Base-by-base conservation (phyloP, 2,113 vertebrate species). In the Cololabis saira region DNA sequence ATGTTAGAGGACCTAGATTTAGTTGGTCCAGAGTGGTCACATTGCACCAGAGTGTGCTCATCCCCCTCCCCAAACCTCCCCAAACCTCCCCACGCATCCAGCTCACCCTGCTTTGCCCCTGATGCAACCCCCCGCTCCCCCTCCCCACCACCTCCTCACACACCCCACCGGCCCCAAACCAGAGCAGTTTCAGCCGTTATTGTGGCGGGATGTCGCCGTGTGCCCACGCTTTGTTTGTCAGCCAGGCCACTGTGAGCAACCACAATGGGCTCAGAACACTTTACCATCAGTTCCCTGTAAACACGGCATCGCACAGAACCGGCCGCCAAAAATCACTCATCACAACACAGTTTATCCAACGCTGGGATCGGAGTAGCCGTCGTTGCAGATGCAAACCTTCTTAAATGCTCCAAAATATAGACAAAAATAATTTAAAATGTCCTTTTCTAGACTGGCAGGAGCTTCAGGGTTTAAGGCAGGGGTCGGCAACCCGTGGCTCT, bases 211-310 rank as follows among this genome's bases (percentile, higher is more conserved):
- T 92, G 95, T 95, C 93, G 92, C 93, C 91, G 85, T 94, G 94
- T 95, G 92, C 92, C 90, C 88, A 83, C 87, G 91, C 93, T 95
- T 99, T 98, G 98, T 98, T 94, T 93, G 59, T 61, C 68, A 84
- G 81, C 94, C 88, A 96, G 95, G 93, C 91, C 84, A 89, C 91
- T 91, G 92, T 98, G 96, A 98, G 92, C 96, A 98, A 97, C 95
- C 95, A 99, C 96, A 99, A 98, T 94, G 93, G 90, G 92, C 94
- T 98, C 98, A 98, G 92, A 97, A 96, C 95, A 93, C 92, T 95
- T 99, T 96, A 98, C 92, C 95, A 91, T 99, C 97, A 95, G 91
- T 79, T 81, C 19, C 52, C 44, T 47, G 24, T 66, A 75, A 84
- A 78, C 81, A 71, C 18, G 47, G 88, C 91, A 79, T 82, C 57